Evolutionary conservation across 2,888 invertebrate species (phyloP), one percentile per base, ranked within the genome.

Genomic region (Terebella lapidaria): DNA sequence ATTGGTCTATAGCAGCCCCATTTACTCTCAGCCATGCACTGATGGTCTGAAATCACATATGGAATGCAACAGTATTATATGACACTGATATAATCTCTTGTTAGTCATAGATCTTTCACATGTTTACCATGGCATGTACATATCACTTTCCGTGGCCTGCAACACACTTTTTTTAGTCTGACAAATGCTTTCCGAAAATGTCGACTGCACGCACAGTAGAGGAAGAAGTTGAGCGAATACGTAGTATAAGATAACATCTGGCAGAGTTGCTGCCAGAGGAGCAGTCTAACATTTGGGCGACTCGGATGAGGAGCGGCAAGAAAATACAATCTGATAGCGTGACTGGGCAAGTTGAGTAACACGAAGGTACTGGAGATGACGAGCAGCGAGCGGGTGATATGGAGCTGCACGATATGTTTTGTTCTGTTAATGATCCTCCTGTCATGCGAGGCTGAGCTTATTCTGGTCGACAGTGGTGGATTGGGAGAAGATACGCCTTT

Each of bases 191-290:
- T 29, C 49, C 63, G 42, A 49, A 63, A 63, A 3, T 46, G 46
- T n/a, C 55, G 35, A 54, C 57, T 57, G 54, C 64, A 63, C 22
- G 62, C 59, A 42, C 62, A 56, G 54, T 64, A 64, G 18, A 64
- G 56, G 54, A 62, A 62, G 25, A 60, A 63, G 30, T 64, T 64
- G 27, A 49, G 27, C 20, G 62, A 47, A 28, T 58, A 64, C 26
- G 62, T 64, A 18, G 56, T 18, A 49, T 64, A 64, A 29, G 59
- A 62, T 3, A 64, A 20, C 27, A 64, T 35, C 52, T 64, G 64
- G 2, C 57, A 46, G n/a, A 62, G 26, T 18, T 60, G 56, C 30
- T 64, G 64, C 59, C 61, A 61, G 15, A 57, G 30, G 4, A 55
- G 27, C 3, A 52, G 35, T 4, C 49, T 46, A 5, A 35, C 25